Percentiles rank a stretch among this genome's conserved stretches.
These are phyloP conservation scores for Diplodus sargus DNA, from an alignment of 2,797 vertebrate species.

Conservation along the genomic window DNA sequence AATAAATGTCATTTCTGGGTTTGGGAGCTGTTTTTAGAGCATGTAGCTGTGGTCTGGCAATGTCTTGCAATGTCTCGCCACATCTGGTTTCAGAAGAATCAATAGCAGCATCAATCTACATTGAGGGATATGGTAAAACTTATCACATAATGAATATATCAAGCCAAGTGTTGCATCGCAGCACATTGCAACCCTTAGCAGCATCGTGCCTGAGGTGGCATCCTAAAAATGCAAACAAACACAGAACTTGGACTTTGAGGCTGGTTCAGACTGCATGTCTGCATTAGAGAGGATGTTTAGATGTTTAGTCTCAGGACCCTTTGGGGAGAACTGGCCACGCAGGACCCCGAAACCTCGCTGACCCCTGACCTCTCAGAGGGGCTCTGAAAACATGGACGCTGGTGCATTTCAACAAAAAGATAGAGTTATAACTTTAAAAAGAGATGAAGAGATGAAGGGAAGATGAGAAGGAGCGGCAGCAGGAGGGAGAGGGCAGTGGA, in stretches of 20 bases:
- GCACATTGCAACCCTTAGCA: conserved; percentile 5
- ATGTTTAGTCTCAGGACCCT: conserved; percentile 69
- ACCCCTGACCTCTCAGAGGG: conserved; percentile 75
- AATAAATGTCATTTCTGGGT: conserved; percentile 11
- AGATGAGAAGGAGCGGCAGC: conserved; percentile 30
- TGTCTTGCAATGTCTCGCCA: not conserved
- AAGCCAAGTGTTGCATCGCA: conserved; percentile 1
- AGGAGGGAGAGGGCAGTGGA: conserved; percentile 32
- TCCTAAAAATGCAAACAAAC: conserved; percentile 53
- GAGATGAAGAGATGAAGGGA: conserved; percentile 26
- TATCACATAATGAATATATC: not conserved
- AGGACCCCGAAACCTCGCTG: conserved; percentile 54
- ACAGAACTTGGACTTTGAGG: conserved; percentile 44
- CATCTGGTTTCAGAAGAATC: conserved; percentile 19
- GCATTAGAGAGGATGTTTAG: conserved; percentile 79
- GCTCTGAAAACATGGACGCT: conserved; percentile 68
- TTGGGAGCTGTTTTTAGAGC: conserved; percentile 18
- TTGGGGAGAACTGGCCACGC: conserved; percentile 56
- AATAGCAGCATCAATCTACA: conserved; percentile 17
- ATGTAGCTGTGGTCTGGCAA: conserved; percentile 13
- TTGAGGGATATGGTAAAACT: conserved; percentile 1
- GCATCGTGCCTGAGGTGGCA: conserved; percentile 20
- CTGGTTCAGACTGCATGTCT: conserved; percentile 37
- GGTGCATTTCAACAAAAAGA: conserved; percentile 51
- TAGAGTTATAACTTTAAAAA: conserved; percentile 34